These are phyloP conservation scores for Atethmia centrago DNA, from an alignment of 2,888 invertebrate genomes.

Conservation along the genomic window DNA sequence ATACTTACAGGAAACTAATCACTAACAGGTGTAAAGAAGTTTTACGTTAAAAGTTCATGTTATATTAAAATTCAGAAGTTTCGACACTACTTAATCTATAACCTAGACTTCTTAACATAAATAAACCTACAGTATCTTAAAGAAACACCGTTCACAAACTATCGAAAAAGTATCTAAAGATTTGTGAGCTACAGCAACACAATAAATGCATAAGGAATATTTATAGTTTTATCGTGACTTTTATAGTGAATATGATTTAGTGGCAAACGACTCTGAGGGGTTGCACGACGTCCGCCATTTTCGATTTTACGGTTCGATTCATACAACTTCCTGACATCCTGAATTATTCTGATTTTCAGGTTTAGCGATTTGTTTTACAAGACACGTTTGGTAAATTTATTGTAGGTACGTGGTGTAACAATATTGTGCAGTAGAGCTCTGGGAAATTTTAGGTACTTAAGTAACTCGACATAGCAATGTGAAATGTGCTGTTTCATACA, in stretches of 20 bases:
- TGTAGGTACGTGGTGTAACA: not conserved
- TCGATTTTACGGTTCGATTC: conserved; percentile 85
- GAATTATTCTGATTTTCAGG: conserved; percentile 73
- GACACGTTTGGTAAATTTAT: conserved; percentile 31
- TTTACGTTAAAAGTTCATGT: not conserved
- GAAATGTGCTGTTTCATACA: no score
- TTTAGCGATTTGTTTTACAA: conserved; percentile 44
- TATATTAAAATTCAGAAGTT: conserved; percentile 4
- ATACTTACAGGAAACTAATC: not conserved
- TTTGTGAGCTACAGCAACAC: conserved; percentile 78
- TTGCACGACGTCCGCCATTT: conserved; percentile 81
- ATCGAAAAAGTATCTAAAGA: conserved; percentile 65
- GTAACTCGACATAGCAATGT: no score
- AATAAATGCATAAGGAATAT: conserved; percentile 86
- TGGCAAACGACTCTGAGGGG: conserved; percentile 81
- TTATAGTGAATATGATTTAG: conserved; percentile 88
- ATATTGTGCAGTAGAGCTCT: not conserved
- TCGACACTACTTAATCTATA: not conserved
- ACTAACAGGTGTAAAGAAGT: no score
- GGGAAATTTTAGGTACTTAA: not conserved
- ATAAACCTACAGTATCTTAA: not conserved
- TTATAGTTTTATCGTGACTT: conserved; percentile 87
- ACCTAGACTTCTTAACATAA: not conserved
- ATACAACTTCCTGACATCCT: conserved; percentile 67
- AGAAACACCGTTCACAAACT: conserved; percentile 3